These are phyloP conservation scores for Notamacropus eugenii DNA, from an alignment of 2,797 vertebrate species.

Conservation along the genomic window DNA sequence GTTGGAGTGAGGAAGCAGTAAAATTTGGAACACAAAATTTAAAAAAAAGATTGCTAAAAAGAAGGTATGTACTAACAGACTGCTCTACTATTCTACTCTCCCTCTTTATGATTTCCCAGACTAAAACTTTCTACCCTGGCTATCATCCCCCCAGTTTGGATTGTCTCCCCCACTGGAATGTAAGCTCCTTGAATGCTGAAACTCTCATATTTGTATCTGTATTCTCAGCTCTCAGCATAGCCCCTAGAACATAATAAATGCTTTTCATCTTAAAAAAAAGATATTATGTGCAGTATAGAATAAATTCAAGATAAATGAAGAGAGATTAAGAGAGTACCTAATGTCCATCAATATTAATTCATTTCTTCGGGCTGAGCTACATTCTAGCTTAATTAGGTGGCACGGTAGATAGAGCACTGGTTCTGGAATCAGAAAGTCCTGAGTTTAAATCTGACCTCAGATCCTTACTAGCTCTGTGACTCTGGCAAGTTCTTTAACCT, in stretches of 20 bases:
- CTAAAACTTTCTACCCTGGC: too few relatives aligned
- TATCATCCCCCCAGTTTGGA: too few relatives aligned
- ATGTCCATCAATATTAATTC: neutral
- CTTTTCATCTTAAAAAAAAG: neutral
- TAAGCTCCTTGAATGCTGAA: too few relatives aligned
- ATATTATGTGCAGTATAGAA: neutral
- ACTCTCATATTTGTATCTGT: too few relatives aligned
- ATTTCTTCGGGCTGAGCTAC: neutral
- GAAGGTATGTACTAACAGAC: too few relatives aligned
- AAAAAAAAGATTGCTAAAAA: too few relatives aligned
- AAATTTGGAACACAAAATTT: neutral
- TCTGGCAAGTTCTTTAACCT: neutral
- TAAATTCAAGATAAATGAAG: neutral
- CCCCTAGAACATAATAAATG: neutral
- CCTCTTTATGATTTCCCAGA: too few relatives aligned
- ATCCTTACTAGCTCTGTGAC: neutral
- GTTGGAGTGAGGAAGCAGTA: neutral
- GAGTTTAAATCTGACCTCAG: neutral
- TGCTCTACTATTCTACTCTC: too few relatives aligned
- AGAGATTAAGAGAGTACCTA: neutral
- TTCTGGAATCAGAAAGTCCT: neutral
- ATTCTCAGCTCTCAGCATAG: too few relatives aligned
- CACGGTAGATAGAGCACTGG: neutral
- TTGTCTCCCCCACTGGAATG: too few relatives aligned
- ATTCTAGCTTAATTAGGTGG: neutral